Conservation (phyloP, 2,797 vertebrate genomes). For the Gambusia yucatana region DNA sequence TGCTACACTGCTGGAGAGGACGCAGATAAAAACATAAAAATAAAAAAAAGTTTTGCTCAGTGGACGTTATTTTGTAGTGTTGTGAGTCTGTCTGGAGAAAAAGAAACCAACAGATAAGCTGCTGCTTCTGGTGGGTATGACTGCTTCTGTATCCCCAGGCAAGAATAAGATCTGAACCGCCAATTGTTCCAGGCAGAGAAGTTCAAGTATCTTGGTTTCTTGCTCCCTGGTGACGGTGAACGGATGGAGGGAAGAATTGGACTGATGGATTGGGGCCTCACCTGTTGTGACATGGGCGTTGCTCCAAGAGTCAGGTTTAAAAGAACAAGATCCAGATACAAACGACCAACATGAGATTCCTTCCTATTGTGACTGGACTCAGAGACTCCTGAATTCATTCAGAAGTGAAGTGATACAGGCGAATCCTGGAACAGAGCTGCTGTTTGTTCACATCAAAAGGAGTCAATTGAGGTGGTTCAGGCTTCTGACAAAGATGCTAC, state of each 20-base stretch:
- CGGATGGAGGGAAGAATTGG: not conserved
- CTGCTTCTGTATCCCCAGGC: not conserved
- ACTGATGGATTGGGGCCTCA: not conserved
- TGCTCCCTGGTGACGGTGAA: not conserved
- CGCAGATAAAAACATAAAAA: too few species aligned
- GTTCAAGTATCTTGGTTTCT: conserved; percentile 1
- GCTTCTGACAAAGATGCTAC: not conserved
- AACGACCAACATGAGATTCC: not conserved
- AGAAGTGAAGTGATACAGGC: not conserved
- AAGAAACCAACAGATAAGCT: not conserved
- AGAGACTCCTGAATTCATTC: not conserved
- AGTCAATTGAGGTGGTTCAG: not conserved
- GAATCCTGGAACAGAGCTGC: not conserved
- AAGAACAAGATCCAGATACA: not conserved
- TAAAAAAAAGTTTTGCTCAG: too few species aligned
- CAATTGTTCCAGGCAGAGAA: not conserved
- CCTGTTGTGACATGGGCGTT: not conserved
- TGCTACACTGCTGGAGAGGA: too few species aligned
- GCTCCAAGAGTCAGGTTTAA: not conserved
- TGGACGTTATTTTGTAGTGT: too few species aligned
- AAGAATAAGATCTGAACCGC: not conserved
- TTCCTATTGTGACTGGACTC: not conserved
- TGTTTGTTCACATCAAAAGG: not conserved
- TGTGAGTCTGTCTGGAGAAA: not conserved
- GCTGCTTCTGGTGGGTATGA: not conserved